Conservation (phyloP, 30 jellyfish, hydroid and myxozoan genomes). For the Morbakka virulenta region DNA sequence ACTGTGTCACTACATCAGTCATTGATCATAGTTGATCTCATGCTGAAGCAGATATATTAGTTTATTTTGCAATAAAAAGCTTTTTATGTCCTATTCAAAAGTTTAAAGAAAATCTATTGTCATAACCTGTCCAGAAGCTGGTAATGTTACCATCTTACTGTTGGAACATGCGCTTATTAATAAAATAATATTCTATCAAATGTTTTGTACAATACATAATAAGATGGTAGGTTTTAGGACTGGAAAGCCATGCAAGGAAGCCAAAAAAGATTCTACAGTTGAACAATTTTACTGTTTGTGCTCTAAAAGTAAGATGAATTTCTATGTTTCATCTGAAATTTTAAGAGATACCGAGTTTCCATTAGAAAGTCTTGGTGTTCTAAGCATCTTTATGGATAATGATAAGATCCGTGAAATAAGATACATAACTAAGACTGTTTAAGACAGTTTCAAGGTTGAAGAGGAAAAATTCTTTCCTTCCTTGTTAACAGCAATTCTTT, state of each 20-base stretch:
- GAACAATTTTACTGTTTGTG: too few relatives aligned
- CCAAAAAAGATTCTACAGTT: too few relatives aligned
- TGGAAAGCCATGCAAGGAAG: too few relatives aligned
- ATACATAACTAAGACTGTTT: too few relatives aligned
- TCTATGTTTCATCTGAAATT: too few relatives aligned
- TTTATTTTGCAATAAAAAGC: conserved; percentile 27
- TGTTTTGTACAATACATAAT: conserved; percentile 25
- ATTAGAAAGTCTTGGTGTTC: too few relatives aligned
- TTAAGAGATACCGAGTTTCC: too few relatives aligned
- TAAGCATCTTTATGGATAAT: conserved; percentile 42
- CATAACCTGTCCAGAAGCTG: too few relatives aligned
- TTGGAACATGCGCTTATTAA: conserved; percentile 27
- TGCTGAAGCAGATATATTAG: conserved; percentile 59
- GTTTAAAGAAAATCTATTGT: too few relatives aligned
- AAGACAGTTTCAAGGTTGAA: conserved; percentile 11
- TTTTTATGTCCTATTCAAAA: neutral
- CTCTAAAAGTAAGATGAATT: conserved; percentile 35
- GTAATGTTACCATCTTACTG: too few relatives aligned
- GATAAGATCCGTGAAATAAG: conserved; percentile 39
- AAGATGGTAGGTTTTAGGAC: conserved; percentile 22
- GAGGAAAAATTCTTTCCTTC: neutral
- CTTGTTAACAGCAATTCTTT: too few relatives aligned
- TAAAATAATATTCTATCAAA: neutral
- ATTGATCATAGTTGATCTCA: conserved; percentile 34
- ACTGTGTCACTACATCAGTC: too few relatives aligned